Evolutionary conservation across 92 coral and sea anemone species (phyloP), one percentile per base, ranked within the genome.

Genomic region (Epizoanthus ramosus): DNA sequence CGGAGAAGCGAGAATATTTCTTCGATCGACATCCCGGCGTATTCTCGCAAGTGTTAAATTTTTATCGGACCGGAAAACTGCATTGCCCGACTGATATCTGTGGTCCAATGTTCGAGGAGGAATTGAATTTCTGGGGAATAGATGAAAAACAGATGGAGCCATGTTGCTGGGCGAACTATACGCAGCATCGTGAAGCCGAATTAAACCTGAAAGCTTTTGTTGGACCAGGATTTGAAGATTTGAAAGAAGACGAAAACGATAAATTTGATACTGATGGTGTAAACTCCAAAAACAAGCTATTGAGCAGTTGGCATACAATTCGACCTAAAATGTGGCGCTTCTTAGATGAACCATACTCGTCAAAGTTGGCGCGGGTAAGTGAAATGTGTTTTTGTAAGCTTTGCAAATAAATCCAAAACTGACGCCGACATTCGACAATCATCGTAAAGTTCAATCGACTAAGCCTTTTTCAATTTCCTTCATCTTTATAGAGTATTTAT

Each of bases 111-210:
- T 93, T 89, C 66, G 98, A 93, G 47, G 98, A 93, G 58, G 98
- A 93, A 33, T 80, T 93, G n/a, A 71, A 53, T 3, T 93, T 93
- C 75, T 93, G 98, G 98, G 98, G 98, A 64, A 92, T 93, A 63
- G 98, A 93, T 75, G 98, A 93, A 31, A 91, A 93, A 33, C 98
- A 93, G 74, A 93, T 93, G 98, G 98, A 93, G 54, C 98, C 98
- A 3, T 93, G 98, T 65, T 93, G 98, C 69, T 93, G 98, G 98
- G 95, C 95, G 15, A 89, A 84, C 3, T 93, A 89, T 53, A 93
- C 98, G 10, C 94, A 89, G 28, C 98, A 93, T 53, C 89, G 98
- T 14, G 98, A 93, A 50, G 98, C 98, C 0, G 98, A 93, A 68
- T 91, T 89, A 23, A 93, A 93, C 61, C 84, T 93, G n/a, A 93